Base-by-base conservation (phyloP, 2,113 vertebrate species). In the Steatornis caripensis region DNA sequence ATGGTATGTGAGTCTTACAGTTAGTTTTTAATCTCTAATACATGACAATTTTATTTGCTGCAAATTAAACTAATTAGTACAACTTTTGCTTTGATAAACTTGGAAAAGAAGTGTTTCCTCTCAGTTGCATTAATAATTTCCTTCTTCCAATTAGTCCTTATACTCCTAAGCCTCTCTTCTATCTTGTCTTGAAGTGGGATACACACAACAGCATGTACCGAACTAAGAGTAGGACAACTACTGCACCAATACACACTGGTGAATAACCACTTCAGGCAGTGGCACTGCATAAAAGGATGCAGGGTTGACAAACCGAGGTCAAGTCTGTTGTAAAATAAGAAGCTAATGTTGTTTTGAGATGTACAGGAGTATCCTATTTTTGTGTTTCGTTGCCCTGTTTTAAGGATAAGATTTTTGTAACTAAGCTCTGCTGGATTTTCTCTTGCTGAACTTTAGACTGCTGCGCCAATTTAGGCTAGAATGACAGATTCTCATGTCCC, bases 401-500 rank as follows among this genome's bases (percentile, higher is more conserved):
- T 46, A 46, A 84, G 54, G 81, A 41, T 17, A 78, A 71, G 61
- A 32, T 54, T 75, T 75, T 89, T 74, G 15, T 84, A 54, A 54
- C 32, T n/a, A 32, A 10, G 7, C 15, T 68, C 18, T 72, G 18
- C 46, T 82, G 29, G 37, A 11, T 62, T 85, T 74, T 57, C 26
- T 68, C 43, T 68, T 71, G 14, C 54, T 43, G 20, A 41, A 30
- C 34, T 69, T 77, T 8, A 41, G 30, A 72, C 6, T 11, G 43
- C 3, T 51, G 30, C 5, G 89, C 30, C 14, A 46, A 4, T 43
- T 68, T 23, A 64, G 23, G 45, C 9, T 79, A 51, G 17, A 80
- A 80, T 0, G 1, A 16, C 1, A 2, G 74, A 45, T 41, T 78
- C 29, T 78, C 21, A 16, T 80, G 16, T 72, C 2, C 37, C 7